Conservation (phyloP, 2,113 vertebrate genomes). For the Chrysochloris asiatica region DNA sequence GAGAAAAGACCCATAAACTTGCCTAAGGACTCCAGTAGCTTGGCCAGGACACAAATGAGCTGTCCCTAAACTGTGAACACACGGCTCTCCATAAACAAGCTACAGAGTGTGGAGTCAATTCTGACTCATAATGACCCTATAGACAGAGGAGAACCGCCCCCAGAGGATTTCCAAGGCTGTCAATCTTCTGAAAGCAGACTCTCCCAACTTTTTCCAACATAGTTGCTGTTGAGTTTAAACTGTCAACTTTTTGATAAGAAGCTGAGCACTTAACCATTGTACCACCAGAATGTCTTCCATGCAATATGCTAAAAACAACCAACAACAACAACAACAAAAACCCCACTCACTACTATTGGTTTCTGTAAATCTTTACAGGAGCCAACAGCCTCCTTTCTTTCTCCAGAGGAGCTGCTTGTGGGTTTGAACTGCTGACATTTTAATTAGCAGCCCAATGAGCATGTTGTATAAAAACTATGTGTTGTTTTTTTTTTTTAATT, state of each 20-base stretch:
- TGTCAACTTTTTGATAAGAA: neutral
- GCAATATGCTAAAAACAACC: too few species aligned
- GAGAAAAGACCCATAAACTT: slow-evolving; percentile 4
- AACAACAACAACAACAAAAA: too few species aligned
- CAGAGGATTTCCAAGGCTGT: neutral
- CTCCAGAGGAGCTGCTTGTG: too few species aligned
- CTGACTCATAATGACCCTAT: neutral
- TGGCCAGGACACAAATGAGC: neutral
- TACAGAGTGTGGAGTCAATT: neutral
- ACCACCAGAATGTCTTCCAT: neutral
- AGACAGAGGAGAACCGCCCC: neutral
- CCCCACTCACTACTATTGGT: neutral
- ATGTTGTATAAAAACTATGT: too few species aligned
- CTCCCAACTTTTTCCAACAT: neutral
- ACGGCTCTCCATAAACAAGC: neutral
- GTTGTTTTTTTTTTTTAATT: too few species aligned
- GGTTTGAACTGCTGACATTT: too few species aligned
- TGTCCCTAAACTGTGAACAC: neutral
- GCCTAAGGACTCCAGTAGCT: neutral
- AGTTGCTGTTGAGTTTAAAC: neutral
- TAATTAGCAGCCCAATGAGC: too few species aligned
- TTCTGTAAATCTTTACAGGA: too few species aligned
- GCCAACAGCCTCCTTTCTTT: too few species aligned
- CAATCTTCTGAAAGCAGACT: neutral
- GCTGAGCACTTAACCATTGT: neutral